phyloP scores from a whole-genome alignment of 1,140 invertebrate species.

The Tetragonula clypearis region DNA sequence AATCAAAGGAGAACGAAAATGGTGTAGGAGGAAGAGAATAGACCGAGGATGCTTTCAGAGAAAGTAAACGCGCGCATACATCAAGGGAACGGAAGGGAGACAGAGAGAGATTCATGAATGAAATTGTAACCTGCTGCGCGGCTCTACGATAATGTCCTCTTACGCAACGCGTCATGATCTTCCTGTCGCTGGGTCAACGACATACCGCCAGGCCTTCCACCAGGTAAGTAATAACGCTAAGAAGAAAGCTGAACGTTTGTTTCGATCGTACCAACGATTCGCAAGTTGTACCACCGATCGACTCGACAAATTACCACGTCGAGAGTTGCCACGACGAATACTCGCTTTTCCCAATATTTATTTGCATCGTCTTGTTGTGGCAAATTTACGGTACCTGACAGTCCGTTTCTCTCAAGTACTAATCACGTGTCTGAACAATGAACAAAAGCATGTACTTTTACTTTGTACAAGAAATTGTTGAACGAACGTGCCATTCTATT shows the following conservation, averaged over 20 bases:
- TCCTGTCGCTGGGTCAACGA: slow-evolving; percentile 60
- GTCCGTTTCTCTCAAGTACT: too few species aligned
- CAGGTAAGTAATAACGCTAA: background rate
- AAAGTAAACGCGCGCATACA: slow-evolving; percentile 66
- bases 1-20: slow-evolving; percentile 44
- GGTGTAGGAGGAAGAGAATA: slow-evolving; percentile 29
- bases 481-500: too few species aligned
- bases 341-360: background rate
- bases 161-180: slow-evolving; percentile 72
- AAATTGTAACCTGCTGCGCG: slow-evolving; percentile 73
- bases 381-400: background rate
- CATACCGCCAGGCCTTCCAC: slow-evolving; percentile 40
- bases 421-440: too few species aligned
- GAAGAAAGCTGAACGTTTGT: slow-evolving; percentile 10
- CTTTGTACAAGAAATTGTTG: too few species aligned
- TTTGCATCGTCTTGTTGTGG: background rate
- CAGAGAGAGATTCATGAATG: slow-evolving; percentile 71
- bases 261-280: background rate
- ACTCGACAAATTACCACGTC: background rate
- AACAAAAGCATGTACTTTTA: too few species aligned
- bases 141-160: slow-evolving; percentile 70
- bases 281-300: background rate
- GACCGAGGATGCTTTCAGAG: slow-evolving; percentile 48
- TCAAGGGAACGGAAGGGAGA: slow-evolving; percentile 58
- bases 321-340: background rate